Base-by-base conservation (phyloP, 2,797 vertebrate species). In the Crocodylus rhombifer region DNA sequence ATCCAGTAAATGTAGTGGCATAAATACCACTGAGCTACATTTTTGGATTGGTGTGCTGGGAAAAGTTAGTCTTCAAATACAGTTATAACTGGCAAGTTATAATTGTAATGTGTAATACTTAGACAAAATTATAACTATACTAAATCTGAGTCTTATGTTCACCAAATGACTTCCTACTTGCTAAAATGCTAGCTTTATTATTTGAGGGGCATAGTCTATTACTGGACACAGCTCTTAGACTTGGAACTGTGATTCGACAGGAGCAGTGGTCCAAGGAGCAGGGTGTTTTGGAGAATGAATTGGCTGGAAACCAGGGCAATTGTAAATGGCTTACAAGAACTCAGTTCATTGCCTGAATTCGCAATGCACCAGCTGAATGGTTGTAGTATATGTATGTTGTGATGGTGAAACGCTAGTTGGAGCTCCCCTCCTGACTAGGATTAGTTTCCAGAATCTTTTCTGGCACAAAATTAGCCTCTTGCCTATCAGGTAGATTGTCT, bases 81-180 rank as follows among this genome's bases (percentile, higher is more conserved):
- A 8, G 11, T 85, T 80, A 63, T 17, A 15, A n/a, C 3, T 2
- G 4, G 0, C 67, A 18, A 87, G 30, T 21, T 69, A 13, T 21
- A 67, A 67, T 67, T 30, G 65, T 30, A 69, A 25, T 76, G 82
- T 11, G 1, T 0, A 0, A 7, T 26, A 55, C 0, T 1, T 77
- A 12, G 60, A 6, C 71, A 16, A 4, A 23, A 33, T 57, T 10
- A 16, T 1, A 11, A 11, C 1, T 33, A 12, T 33, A 33, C 61
- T 76, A 75, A 1, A 55, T 62, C 58, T 25, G 30, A 69, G 82
- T 18, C 69, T 63, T 14, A 2, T 33, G 76, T 82, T 71, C 21
- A 14, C 33, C 0, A 13, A 84, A 71, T 13, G 20, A 77, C 83
- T 87, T 61, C 55, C 65, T 1, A 0, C 28, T 4, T 65, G 78